Base-by-base conservation (phyloP, 2,797 vertebrate genomes). In the Salarias fasciatus region DNA sequence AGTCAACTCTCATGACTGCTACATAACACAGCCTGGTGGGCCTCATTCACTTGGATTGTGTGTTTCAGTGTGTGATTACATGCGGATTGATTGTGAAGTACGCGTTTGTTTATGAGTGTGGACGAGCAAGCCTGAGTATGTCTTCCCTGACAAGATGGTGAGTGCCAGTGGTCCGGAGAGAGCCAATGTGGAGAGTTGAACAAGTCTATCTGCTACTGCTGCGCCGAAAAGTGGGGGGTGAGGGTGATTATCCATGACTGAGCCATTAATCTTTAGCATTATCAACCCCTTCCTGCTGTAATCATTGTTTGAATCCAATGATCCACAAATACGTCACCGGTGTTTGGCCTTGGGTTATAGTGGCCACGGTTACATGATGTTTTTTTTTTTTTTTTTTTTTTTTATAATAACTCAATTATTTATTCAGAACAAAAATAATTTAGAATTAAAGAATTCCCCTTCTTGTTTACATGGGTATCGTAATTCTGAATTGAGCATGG, bases 211-310 rank as follows among this genome's bases (percentile, higher is more conserved):
- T 76, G 72, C 36, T 43, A 57, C 70, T 71, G 65, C 80, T 73
- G 53, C 6, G 64, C 69, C 66, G 62, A 65, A 79, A 79, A 70
- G 49, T 63, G 66, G 58, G 53, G 72, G 74, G 84, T 83, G 75
- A 75, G 65, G 72, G 74, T 69, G 78, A 89, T 90, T 91, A 87
- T 79, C 71, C 80, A 71, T 18, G 60, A 86, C 83, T 89, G 79
- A 89, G 86, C 79, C 87, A 90, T 89, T 88, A 77, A 87, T 91
- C 87, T 87, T 77, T 30, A 63, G 72, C 70, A 82, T 89, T 90
- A 89, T 89, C 87, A 91, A 83, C 87, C 89, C 82, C 78, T 89
- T 86, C 72, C 82, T 85, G 65, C 56, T 53, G 60, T 79, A 89
- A 86, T 90, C 82, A 86, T 73, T 85, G 58, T 87, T 84, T 87